phyloP scores from a whole-genome alignment of 1,140 invertebrate species.

The Drosophila willistoni region DNA sequence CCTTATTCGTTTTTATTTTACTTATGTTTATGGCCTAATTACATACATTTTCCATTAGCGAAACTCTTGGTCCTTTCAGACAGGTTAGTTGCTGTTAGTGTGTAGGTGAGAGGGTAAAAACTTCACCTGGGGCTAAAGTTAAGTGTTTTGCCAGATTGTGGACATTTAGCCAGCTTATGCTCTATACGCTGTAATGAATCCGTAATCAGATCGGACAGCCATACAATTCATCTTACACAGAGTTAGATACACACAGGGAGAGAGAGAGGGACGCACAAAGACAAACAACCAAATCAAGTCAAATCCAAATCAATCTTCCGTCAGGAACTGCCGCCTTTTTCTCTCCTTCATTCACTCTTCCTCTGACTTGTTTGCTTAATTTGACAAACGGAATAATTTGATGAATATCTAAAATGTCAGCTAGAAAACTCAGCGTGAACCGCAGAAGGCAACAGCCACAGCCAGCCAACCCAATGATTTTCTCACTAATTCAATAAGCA shows the following conservation, averaged over 20 bases:
- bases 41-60: constrained; percentile 45
- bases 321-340: constrained; percentile 27
- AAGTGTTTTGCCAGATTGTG: constrained; percentile 46
- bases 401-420: constrained; percentile 77
- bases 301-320: constrained; percentile 72
- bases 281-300: constrained; percentile 45
- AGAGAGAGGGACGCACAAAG: constrained; percentile 15
- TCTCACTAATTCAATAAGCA: constrained; percentile 79
- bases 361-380: constrained; percentile 75
- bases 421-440: constrained; percentile 48
- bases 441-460: constrained; percentile 11
- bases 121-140: constrained; percentile 30
- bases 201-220: constrained; percentile 55
- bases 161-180: constrained; percentile 48
- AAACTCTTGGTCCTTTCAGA: not conserved
- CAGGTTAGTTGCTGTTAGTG: not conserved
- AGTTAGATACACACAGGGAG: constrained; percentile 20
- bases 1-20: constrained; percentile 1
- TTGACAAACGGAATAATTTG: constrained; percentile 81
- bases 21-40: constrained; percentile 30
- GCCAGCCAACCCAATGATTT: constrained; percentile 47
- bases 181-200: constrained; percentile 24
- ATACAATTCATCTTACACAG: constrained; percentile 21
- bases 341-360: not conserved
- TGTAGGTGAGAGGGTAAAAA: constrained; percentile 13